phyloP scores from a whole-genome alignment of 2,888 invertebrate species.

The Serripes groenlandicus region DNA sequence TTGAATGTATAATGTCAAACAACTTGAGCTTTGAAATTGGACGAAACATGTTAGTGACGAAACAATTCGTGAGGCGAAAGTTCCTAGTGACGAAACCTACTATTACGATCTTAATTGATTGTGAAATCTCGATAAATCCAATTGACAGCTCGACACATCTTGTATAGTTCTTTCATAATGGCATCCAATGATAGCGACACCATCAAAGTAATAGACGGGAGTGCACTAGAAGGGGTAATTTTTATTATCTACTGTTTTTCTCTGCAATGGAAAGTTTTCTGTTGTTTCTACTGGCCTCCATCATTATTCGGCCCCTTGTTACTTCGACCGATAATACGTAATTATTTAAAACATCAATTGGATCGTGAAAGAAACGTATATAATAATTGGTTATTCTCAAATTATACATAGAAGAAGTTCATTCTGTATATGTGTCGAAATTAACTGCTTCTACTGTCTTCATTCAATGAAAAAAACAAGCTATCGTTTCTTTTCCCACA shows the following conservation, averaged over 20 bases:
- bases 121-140: no score
- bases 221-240: conserved; percentile 92
- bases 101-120: no score
- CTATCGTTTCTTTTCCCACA: background rate
- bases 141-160: no score
- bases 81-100: no score
- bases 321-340: no score
- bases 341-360: no score
- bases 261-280: background rate
- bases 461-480: background rate
- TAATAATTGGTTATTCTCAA: background rate
- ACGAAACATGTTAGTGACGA: no score
- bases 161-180: conserved; percentile 31
- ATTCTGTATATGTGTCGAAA: background rate
- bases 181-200: conserved; percentile 53
- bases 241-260: background rate
- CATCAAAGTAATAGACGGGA: conserved; percentile 91
- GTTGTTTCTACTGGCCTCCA: background rate
- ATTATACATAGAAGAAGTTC: background rate
- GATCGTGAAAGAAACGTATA: background rate
- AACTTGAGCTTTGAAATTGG: no score
- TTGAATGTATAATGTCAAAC: no score
- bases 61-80: no score
- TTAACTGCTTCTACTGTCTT: background rate
- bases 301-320: background rate